Conservation (phyloP, 2,113 vertebrate species). For the Psilopsiagon aurifrons region DNA sequence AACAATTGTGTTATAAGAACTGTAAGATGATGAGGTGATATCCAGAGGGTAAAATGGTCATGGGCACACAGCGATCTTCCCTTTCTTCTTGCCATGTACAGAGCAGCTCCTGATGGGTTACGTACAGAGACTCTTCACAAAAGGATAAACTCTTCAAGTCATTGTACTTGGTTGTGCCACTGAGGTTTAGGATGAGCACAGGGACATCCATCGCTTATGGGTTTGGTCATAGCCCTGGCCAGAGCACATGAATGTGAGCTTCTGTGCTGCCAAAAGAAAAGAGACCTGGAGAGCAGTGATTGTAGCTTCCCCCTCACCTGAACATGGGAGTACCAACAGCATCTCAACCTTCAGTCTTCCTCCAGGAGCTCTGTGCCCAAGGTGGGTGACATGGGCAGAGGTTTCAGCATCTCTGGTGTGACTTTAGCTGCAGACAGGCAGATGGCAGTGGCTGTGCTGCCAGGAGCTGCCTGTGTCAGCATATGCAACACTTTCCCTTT, state of each 20-base stretch:
- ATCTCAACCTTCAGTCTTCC: not conserved
- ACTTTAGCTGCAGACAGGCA: not conserved
- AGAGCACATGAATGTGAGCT: not conserved
- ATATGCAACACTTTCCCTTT: not conserved
- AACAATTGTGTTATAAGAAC: not conserved
- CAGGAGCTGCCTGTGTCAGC: not conserved
- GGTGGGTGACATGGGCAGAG: not conserved
- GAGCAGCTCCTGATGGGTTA: not conserved
- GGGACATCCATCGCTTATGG: not conserved
- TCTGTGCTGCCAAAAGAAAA: not conserved
- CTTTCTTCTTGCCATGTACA: not conserved
- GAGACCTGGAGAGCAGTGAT: not conserved
- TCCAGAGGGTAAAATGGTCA: not conserved
- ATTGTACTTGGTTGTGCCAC: not conserved
- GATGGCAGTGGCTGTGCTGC: not conserved
- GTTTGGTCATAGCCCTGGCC: fast-evolving
- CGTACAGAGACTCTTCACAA: fast-evolving
- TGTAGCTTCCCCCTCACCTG: not conserved
- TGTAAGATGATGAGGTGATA: not conserved
- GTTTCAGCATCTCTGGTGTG: not conserved
- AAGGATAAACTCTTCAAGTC: not conserved
- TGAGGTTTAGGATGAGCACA: not conserved
- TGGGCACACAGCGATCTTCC: not conserved
- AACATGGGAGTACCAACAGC: not conserved
- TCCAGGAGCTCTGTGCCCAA: not conserved